A percentile compares a stretch with the other conserved stretches of the same genome.
Conservation (phyloP, 2,888 invertebrate species). For the Holacanthella duospinosa region DNA sequence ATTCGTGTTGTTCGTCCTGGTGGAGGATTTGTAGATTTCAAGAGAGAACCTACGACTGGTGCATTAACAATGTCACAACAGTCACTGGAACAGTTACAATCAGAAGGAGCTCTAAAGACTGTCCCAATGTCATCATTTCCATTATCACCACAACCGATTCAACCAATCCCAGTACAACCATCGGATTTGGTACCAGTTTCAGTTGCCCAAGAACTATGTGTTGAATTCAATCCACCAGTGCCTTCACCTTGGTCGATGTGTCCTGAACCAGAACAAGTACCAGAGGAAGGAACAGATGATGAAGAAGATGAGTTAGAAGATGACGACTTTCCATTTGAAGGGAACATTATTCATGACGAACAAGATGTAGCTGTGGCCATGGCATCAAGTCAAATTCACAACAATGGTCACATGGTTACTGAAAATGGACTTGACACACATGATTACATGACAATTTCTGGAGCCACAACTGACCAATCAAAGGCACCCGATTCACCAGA, state of each 20-base stretch:
- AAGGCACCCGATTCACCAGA: neutral
- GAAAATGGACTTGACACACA: conserved; percentile 22
- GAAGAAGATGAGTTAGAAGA: conserved; percentile 21
- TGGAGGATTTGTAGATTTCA: neutral
- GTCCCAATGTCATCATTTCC: neutral
- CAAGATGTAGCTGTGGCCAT: conserved; percentile 36
- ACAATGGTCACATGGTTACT: neutral
- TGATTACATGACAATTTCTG: too few species aligned
- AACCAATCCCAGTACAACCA: neutral
- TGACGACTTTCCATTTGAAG: conserved; percentile 33
- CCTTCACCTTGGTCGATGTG: neutral
- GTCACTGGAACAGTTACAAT: neutral
- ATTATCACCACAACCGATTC: neutral
- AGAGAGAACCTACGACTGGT: neutral
- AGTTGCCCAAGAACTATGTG: too few species aligned
- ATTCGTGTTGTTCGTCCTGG: conserved; percentile 29
- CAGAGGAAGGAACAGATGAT: neutral
- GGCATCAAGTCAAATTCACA: conserved; percentile 11
- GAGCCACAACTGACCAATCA: too few species aligned
- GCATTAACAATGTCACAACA: neutral
- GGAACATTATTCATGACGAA: conserved; percentile 37
- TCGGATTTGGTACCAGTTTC: conserved; percentile 28
- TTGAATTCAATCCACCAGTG: too few species aligned
- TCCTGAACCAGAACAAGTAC: neutral
- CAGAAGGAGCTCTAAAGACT: neutral